Conservation (phyloP, 2,888 invertebrate genomes). For the Drosophila kanekoi region DNA sequence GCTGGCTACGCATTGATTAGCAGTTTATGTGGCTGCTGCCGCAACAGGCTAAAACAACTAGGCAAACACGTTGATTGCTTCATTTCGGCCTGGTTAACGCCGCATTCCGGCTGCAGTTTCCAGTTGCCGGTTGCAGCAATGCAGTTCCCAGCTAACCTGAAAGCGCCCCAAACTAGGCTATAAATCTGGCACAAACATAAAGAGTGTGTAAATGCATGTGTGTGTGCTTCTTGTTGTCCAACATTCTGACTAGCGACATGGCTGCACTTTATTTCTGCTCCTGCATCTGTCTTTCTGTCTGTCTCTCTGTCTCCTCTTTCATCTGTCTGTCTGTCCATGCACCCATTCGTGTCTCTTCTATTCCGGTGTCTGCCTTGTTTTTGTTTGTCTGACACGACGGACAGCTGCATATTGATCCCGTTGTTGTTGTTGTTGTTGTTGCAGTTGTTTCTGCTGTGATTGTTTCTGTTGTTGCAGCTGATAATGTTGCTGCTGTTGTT, state of each 20-base stretch:
- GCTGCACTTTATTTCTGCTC: constrained; percentile 12
- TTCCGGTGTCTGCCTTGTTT: constrained; percentile 2
- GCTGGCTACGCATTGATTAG: constrained; percentile 51
- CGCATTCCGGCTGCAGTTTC: constrained; percentile 25
- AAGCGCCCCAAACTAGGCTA: constrained; percentile 7
- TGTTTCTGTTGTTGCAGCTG: no score
- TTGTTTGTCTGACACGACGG: constrained; percentile 14
- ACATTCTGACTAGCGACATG: background rate
- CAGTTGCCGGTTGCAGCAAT: constrained; percentile 10
- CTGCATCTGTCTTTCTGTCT: background rate
- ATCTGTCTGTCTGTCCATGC: background rate
- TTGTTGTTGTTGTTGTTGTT: background rate
- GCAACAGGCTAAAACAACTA: constrained; percentile 1
- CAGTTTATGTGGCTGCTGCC: constrained; percentile 36
- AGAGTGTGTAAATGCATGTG: background rate
- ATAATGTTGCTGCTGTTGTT: no score
- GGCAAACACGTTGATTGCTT: constrained; percentile 40
- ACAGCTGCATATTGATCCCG: constrained; percentile 7
- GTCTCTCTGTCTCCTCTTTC: background rate
- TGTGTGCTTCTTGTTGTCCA: background rate
- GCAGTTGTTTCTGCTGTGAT: no score
- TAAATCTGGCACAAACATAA: constrained; percentile 12
- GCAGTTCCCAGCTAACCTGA: constrained; percentile 24
- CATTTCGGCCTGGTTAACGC: constrained; percentile 15
- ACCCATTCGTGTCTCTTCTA: background rate